phyloP scores from a whole-genome alignment of 2,888 invertebrate genomes.

The Drosophila affinis region DNA sequence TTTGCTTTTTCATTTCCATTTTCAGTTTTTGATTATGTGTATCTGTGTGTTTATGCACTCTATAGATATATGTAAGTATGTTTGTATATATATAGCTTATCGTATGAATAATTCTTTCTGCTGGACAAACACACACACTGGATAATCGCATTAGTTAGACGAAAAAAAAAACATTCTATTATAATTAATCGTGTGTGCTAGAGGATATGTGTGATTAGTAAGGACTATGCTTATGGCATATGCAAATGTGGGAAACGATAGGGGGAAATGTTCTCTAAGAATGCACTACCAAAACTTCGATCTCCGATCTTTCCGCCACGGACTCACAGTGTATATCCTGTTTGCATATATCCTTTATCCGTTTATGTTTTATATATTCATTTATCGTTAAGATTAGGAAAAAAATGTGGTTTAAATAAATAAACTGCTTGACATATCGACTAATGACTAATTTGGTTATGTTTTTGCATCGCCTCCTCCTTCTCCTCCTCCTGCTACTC shows the following conservation, averaged over 20 bases:
- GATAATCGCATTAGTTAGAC: conserved; percentile 48
- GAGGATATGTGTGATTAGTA: conserved; percentile 69
- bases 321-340: conserved; percentile 5
- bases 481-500: conserved; percentile 8
- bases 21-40: conserved; percentile 39
- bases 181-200: conserved; percentile 44
- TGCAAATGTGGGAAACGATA: conserved; percentile 1
- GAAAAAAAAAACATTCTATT: conserved; percentile 50
- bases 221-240: conserved; percentile 20
- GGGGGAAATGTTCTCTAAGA: conserved; percentile 15
- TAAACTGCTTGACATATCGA: conserved; percentile 67
- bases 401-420: conserved; percentile 55
- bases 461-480: conserved; percentile 53
- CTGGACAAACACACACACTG: conserved; percentile 63
- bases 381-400: conserved; percentile 52
- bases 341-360: conserved; percentile 18
- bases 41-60: conserved; percentile 26
- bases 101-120: conserved; percentile 42
- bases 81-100: conserved; percentile 37
- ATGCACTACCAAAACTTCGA: conserved; percentile 15
- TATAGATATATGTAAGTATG: conserved; percentile 10
- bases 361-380: conserved; percentile 30
- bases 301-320: conserved; percentile 18
- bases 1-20: conserved; percentile 17
- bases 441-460: conserved; percentile 79